A percentile compares a stretch with the other conserved stretches of the same genome.
phyloP scores from a whole-genome alignment of 2,888 invertebrate species.

The Arrhopalites spinosus region DNA sequence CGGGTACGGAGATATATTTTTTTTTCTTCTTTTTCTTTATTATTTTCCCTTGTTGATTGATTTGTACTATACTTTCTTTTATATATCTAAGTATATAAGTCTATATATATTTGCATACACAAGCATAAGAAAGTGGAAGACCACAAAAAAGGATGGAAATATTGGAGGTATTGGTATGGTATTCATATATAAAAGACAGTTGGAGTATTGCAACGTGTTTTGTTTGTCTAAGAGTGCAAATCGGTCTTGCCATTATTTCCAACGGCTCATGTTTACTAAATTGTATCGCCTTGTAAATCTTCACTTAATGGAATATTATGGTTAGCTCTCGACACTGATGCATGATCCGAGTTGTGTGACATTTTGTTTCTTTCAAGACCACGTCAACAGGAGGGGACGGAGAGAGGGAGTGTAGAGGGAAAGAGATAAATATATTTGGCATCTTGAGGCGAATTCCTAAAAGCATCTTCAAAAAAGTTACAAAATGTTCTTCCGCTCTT shows the following conservation, averaged over 20 bases:
- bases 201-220: conserved; percentile 1
- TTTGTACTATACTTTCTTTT: not conserved
- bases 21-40: not conserved
- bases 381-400: conserved; percentile 22
- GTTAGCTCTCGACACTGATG: conserved; percentile 38
- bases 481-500: not conserved
- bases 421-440: conserved; percentile 47
- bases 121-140: not conserved
- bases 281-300: conserved; percentile 28
- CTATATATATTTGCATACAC: not conserved
- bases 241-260: not conserved
- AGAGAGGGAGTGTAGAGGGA: conserved; percentile 17
- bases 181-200: too few relatives aligned
- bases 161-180: not conserved
- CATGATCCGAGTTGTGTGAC: conserved; percentile 39
- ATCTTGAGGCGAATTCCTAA: conserved; percentile 42
- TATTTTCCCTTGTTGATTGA: conserved; percentile 13
- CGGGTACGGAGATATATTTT: not conserved
- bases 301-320: conserved; percentile 29
- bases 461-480: conserved; percentile 19
- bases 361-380: conserved; percentile 41
- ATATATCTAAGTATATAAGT: too few relatives aligned
- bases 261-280: conserved; percentile 28
- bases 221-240: conserved; percentile 9
- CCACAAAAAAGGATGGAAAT: not conserved